Percentiles rank a stretch among this genome's conserved stretches.
phyloP scores from a whole-genome alignment of 2,888 invertebrate species.

The Epirrhoe tristata region DNA sequence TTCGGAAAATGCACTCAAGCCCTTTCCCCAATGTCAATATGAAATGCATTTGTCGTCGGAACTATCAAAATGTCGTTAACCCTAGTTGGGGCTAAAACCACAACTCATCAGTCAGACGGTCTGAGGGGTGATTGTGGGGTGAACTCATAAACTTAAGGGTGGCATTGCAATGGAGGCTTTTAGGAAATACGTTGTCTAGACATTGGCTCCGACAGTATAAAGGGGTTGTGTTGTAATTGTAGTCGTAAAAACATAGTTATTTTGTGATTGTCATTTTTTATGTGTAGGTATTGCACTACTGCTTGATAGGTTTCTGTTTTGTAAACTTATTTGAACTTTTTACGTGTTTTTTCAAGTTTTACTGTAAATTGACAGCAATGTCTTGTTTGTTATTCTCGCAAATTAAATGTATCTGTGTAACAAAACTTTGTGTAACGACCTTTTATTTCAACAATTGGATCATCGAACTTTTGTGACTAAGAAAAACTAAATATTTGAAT shows the following conservation, averaged over 20 bases:
- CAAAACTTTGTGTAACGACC: too few species aligned
- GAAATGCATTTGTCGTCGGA: conserved; percentile 28
- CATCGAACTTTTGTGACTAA: too few species aligned
- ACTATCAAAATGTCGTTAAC: conserved; percentile 37
- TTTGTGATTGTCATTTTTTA: background rate
- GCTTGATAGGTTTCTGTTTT: too few species aligned
- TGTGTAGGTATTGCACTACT: too few species aligned
- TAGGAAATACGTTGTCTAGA: conserved; percentile 36
- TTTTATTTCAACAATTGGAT: too few species aligned
- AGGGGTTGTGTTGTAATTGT: conserved; percentile 12
- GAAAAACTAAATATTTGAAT: too few species aligned
- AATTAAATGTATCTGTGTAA: too few species aligned
- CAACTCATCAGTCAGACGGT: conserved; percentile 57
- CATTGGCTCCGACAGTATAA: conserved; percentile 17
- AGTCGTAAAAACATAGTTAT: background rate
- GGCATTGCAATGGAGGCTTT: conserved; percentile 39
- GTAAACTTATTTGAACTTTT: too few species aligned
- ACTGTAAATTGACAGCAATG: too few species aligned
- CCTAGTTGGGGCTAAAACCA: conserved; percentile 40
- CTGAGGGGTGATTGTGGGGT: conserved; percentile 42
- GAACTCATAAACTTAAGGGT: conserved; percentile 33
- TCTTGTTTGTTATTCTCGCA: too few species aligned
- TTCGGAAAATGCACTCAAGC: background rate
- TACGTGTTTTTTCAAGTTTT: too few species aligned
- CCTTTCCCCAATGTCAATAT: conserved; percentile 7